A percentile compares a stretch with the other conserved stretches of the same genome.
Conservation (phyloP, 23 tunicate genomes). For the Ascidia mentula region DNA sequence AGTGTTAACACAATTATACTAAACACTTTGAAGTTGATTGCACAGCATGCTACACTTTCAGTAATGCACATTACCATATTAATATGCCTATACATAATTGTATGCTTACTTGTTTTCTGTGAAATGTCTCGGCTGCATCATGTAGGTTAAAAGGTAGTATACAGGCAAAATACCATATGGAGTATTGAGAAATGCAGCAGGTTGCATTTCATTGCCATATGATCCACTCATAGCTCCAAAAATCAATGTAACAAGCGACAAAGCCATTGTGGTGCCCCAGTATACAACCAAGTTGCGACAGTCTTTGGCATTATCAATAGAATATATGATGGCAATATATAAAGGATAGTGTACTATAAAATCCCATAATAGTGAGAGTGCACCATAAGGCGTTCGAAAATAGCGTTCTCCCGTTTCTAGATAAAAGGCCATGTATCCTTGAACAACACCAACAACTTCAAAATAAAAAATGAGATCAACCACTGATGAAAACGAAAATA, state of each 20-base stretch:
- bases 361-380: conserved; percentile 44
- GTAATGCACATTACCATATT: neutral
- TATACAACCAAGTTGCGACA: conserved; percentile 49
- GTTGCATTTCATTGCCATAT: conserved; percentile 25
- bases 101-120: neutral
- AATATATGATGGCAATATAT: conserved; percentile 42
- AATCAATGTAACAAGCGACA: conserved; percentile 26
- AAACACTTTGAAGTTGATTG: too few relatives aligned
- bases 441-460: conserved; percentile 31
- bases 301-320: conserved; percentile 62
- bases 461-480: conserved; percentile 54
- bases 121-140: conserved; percentile 4
- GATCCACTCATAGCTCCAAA: conserved; percentile 58
- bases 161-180: neutral
- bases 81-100: neutral
- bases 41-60: too few relatives aligned
- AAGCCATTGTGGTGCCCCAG: conserved; percentile 42
- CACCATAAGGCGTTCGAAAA: conserved; percentile 54
- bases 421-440: conserved; percentile 57
- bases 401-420: conserved; percentile 65
- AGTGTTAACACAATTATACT: too few relatives aligned
- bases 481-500: conserved; percentile 67
- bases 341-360: conserved; percentile 27
- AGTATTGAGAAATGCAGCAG: neutral
- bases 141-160: neutral